Evolutionary conservation across 1,140 invertebrate genomes (phyloP).

Genomic region (Varroa destructor): DNA sequence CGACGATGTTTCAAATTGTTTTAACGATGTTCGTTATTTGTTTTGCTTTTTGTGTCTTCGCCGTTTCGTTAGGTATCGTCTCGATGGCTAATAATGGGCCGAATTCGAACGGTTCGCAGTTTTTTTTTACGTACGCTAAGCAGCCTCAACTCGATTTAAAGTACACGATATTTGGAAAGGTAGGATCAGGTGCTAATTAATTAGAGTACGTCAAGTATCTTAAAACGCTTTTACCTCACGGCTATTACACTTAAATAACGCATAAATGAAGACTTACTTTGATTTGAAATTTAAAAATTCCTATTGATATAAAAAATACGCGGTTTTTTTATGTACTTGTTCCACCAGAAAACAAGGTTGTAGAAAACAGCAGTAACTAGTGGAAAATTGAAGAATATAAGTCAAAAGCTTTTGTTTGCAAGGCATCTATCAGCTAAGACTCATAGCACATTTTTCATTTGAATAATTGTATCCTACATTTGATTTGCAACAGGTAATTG

Average conservation of each 20-base stretch:
- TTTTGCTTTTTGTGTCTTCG: not conserved
- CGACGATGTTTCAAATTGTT: too few species aligned
- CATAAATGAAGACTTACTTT: constrained; percentile 14
- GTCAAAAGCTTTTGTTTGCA: too few species aligned
- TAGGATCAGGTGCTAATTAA: constrained; percentile 43
- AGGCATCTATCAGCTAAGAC: too few species aligned
- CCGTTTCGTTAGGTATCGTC: constrained; percentile 55
- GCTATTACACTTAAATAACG: not conserved
- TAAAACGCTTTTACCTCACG: constrained; percentile 29
- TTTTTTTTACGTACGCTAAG: constrained; percentile 84
- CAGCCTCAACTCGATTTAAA: constrained; percentile 93
- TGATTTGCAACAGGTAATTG: constrained; percentile 66
- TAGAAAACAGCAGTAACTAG: too few species aligned
- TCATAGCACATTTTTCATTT: too few species aligned
- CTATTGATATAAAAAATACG: not conserved
- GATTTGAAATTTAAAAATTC: not conserved
- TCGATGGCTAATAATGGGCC: constrained; percentile 99
- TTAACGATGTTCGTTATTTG: too few species aligned
- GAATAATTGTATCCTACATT: constrained; percentile 28
- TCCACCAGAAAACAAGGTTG: too few species aligned
- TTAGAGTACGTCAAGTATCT: not conserved
- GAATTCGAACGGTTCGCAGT: constrained; percentile 96
- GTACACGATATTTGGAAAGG: constrained; percentile 90
- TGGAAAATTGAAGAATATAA: too few species aligned
- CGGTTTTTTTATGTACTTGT: constrained; percentile 3